Percentiles rank a stretch among this genome's conserved stretches.
Conservation (phyloP, 35 echinoderm and acorn worm species). For the Patiria miniata region DNA sequence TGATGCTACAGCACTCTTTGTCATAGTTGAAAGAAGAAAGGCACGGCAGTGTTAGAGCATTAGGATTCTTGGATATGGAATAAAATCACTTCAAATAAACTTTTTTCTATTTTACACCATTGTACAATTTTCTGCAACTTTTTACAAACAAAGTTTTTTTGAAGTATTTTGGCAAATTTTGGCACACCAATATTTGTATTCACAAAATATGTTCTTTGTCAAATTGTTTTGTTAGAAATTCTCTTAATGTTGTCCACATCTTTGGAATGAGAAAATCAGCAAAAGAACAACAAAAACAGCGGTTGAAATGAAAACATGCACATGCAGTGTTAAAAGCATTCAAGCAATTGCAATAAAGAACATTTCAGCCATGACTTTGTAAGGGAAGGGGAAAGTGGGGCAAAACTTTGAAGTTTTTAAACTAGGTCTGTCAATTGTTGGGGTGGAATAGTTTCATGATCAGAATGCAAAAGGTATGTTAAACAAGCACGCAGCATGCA, state of each 20-base stretch:
- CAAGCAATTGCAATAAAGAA: no score
- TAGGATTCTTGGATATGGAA: neutral
- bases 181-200: neutral
- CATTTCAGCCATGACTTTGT: no score
- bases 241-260: neutral
- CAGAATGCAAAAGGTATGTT: no score
- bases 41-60: constrained; percentile 17
- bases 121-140: constrained; percentile 1
- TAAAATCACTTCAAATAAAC: neutral
- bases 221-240: neutral
- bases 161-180: neutral
- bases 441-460: no score
- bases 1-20: constrained; percentile 10
- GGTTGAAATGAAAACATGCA: neutral
- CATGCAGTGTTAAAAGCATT: neutral
- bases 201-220: no score
- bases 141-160: no score
- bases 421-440: no score
- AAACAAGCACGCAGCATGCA: no score
- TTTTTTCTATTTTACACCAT: neutral
- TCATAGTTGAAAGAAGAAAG: constrained; percentile 8
- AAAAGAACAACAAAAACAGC: neutral
- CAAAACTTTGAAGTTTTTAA: no score
- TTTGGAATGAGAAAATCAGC: constrained; percentile 16
- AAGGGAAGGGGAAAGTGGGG: no score